These are phyloP conservation scores for Schizothorax lantsangensis DNA, from an alignment of 2,797 vertebrate species.

Conservation along the genomic window DNA sequence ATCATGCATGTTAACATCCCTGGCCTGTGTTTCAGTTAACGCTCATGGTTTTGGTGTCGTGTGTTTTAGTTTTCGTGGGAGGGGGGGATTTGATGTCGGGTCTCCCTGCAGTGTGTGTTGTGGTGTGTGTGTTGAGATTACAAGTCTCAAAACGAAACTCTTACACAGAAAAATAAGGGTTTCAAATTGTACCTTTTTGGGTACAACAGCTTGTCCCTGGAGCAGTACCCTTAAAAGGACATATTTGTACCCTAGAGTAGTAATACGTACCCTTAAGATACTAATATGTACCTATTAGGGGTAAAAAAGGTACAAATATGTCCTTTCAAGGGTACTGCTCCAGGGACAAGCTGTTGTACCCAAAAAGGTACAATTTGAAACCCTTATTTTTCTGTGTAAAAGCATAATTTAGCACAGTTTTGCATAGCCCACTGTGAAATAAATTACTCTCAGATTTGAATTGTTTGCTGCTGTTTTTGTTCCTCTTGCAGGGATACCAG, in stretches of 20 bases:
- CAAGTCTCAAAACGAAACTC: neutral
- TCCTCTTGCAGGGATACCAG: constrained; percentile 89
- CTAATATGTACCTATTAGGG: too few species aligned
- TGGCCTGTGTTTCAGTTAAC: constrained; percentile 20
- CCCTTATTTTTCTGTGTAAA: neutral
- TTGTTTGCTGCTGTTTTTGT: constrained; percentile 10
- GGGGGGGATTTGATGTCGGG: constrained; percentile 3
- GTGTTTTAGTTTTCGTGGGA: constrained; percentile 37
- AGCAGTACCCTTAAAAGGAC: too few species aligned
- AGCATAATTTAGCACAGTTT: neutral
- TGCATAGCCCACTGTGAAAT: neutral
- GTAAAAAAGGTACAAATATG: too few species aligned
- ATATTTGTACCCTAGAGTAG: too few species aligned
- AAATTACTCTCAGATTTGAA: neutral
- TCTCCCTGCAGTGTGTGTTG: constrained; percentile 9
- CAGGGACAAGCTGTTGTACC: too few species aligned
- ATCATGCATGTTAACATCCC: constrained; percentile 50
- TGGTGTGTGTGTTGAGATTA: constrained; percentile 9
- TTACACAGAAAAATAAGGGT: neutral
- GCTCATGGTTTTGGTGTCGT: constrained; percentile 41
- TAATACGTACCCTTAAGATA: too few species aligned
- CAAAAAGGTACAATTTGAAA: too few species aligned
- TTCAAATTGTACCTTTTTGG: too few species aligned
- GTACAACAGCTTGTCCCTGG: too few species aligned
- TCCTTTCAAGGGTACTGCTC: too few species aligned